Conservation (phyloP, 2,888 invertebrate genomes). For the Plemyria rubiginata region DNA sequence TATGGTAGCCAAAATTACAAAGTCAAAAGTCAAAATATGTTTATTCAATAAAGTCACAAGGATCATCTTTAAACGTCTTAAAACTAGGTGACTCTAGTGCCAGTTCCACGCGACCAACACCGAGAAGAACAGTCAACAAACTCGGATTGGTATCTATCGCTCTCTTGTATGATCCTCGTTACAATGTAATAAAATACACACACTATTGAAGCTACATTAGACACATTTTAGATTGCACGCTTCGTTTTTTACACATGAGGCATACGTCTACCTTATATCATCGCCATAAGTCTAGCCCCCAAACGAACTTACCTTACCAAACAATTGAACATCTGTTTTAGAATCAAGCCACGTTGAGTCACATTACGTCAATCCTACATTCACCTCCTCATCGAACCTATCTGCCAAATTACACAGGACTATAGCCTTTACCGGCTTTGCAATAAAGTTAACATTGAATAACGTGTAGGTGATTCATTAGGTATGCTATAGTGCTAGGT, state of each 20-base stretch:
- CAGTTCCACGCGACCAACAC: too few relatives aligned
- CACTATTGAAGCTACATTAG: too few relatives aligned
- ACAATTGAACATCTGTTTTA: conserved; percentile 15
- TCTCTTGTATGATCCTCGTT: too few relatives aligned
- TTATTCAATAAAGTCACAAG: too few relatives aligned
- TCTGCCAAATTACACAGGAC: conserved; percentile 38
- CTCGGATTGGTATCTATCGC: too few relatives aligned
- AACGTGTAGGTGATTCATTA: neutral
- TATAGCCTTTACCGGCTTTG: conserved; percentile 13
- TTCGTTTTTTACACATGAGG: neutral
- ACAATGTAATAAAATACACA: too few relatives aligned
- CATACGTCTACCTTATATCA: neutral
- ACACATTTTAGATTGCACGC: too few relatives aligned
- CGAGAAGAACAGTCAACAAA: too few relatives aligned
- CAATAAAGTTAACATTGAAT: conserved; percentile 7
- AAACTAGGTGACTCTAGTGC: too few relatives aligned
- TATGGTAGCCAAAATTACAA: too few relatives aligned
- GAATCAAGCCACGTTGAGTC: conserved; percentile 36
- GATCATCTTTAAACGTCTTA: too few relatives aligned
- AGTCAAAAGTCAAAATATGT: too few relatives aligned
- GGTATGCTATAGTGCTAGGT: neutral
- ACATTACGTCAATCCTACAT: conserved; percentile 56
- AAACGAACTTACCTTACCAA: neutral
- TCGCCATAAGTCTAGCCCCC: neutral
- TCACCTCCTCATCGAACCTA: conserved; percentile 42